Conservation (phyloP, 2,888 invertebrate genomes). For the Cataglyphis albicans region DNA sequence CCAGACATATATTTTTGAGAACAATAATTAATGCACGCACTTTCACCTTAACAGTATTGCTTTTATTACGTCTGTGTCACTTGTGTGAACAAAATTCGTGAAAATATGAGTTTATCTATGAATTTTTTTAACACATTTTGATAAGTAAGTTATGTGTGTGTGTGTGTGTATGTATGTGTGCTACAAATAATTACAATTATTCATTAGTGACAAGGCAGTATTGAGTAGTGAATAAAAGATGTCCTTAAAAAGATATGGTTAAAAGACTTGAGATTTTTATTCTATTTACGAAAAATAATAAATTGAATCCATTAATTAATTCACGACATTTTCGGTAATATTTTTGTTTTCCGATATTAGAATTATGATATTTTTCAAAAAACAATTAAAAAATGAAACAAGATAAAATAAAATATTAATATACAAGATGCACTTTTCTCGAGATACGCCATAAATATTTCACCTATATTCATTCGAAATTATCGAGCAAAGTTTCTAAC, state of each 20-base stretch:
- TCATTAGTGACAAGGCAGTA: background rate
- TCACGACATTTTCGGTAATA: background rate
- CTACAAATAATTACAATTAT: conserved; percentile 2
- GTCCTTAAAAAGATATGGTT: background rate
- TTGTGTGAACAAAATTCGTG: background rate
- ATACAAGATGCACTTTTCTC: background rate
- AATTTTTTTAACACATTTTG: background rate
- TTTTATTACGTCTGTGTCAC: conserved; percentile 1
- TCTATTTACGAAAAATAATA: background rate
- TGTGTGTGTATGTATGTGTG: too few relatives aligned
- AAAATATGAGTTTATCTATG: background rate
- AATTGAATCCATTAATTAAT: background rate
- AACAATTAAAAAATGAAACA: background rate
- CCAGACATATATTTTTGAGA: conserved; percentile 1
- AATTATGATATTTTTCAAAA: background rate
- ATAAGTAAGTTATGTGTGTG: background rate
- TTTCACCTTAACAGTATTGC: conserved; percentile 8
- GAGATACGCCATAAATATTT: background rate
- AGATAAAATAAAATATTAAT: conserved; percentile 1
- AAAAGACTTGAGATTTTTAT: background rate
- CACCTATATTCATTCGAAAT: background rate
- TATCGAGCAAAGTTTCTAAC: background rate
- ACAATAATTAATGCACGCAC: background rate
- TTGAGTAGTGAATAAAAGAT: background rate
- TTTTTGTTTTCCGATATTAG: background rate